Evolutionary conservation across 1,140 invertebrate genomes (phyloP).

Genomic region (Megalonaias nervosa): DNA sequence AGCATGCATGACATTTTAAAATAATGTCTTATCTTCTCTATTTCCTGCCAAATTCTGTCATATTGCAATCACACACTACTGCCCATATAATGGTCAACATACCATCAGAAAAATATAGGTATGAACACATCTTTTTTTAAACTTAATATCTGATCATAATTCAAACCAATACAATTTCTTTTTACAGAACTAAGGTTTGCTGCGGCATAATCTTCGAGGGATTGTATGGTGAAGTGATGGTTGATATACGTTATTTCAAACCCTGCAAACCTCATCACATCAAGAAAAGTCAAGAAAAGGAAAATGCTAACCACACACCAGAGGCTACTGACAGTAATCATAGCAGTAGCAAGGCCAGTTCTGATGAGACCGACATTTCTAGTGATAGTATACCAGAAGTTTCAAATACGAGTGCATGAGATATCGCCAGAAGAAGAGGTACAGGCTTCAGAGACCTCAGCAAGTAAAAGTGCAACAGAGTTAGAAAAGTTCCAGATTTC

Average conservation of each 20-base stretch:
- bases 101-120: too few species aligned
- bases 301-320: slow-evolving; percentile 23
- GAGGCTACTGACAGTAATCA: slow-evolving; percentile 49
- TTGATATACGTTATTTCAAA: slow-evolving; percentile 77
- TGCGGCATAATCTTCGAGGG: slow-evolving; percentile 83
- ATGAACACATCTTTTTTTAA: too few species aligned
- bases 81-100: too few species aligned
- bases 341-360: slow-evolving; percentile 43
- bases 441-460: too few species aligned
- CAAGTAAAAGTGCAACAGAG: too few species aligned
- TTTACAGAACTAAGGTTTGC: slow-evolving; percentile 79
- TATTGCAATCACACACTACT: too few species aligned
- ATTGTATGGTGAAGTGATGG: slow-evolving; percentile 77
- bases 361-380: slow-evolving; percentile 35
- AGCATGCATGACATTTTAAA: too few species aligned
- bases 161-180: slow-evolving; percentile 27
- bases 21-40: too few species aligned
- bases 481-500: too few species aligned
- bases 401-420: slow-evolving; percentile 31
- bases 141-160: too few species aligned
- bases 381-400: too few species aligned
- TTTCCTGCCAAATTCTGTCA: too few species aligned
- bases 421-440: background rate
- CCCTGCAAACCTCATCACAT: slow-evolving; percentile 72
- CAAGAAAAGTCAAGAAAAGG: slow-evolving; percentile 26